phyloP scores from a whole-genome alignment of 2,888 invertebrate species.

The Allolobophora icterica region DNA sequence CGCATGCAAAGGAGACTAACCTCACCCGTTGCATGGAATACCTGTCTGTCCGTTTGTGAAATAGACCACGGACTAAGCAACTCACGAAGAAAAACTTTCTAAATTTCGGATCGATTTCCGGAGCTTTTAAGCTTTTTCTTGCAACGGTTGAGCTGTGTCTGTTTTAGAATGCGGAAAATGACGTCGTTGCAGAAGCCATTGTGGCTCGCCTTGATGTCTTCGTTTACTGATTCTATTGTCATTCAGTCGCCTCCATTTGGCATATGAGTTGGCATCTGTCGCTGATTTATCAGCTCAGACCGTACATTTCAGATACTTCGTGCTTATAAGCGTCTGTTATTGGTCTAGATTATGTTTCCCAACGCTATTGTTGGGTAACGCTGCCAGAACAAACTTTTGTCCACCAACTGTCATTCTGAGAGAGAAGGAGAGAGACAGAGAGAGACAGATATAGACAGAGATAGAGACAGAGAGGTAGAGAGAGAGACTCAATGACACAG shows the following conservation, averaged over 20 bases:
- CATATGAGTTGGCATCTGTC: not conserved
- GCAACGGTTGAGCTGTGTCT: not conserved
- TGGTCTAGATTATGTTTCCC: conserved; percentile 1
- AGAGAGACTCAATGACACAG: not conserved
- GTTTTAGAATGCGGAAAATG: not conserved
- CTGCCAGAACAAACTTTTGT: not conserved
- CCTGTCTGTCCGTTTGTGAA: too few relatives aligned
- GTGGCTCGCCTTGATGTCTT: not conserved
- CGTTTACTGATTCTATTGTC: not conserved
- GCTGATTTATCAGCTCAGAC: not conserved
- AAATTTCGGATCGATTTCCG: too few relatives aligned
- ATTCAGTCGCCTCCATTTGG: not conserved
- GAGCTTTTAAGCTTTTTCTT: too few relatives aligned
- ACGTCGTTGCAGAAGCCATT: not conserved
- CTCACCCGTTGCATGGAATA: too few relatives aligned
- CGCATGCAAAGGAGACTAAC: not conserved
- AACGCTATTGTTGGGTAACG: not conserved
- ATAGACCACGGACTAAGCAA: too few relatives aligned
- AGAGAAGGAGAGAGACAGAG: not conserved
- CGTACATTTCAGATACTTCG: not conserved
- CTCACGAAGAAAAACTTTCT: too few relatives aligned
- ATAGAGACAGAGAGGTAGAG: not conserved
- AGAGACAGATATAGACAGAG: not conserved
- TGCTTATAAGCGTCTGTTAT: not conserved
- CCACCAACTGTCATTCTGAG: not conserved